phyloP scores from a whole-genome alignment of 1,140 invertebrate species.

The Penaeus vannamei region DNA sequence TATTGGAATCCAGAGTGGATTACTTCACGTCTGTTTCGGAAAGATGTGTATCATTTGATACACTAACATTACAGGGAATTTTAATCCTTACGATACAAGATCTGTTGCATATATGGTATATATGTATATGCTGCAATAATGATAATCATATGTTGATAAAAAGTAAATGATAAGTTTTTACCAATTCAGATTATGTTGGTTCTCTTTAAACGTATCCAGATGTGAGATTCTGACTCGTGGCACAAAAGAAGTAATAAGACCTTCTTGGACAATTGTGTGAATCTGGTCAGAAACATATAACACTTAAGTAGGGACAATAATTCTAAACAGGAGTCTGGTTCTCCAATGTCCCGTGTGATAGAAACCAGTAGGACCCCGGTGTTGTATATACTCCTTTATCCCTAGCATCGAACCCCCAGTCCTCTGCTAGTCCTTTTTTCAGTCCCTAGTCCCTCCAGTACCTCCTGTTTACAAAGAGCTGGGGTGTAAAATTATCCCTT shows the following conservation, averaged over 20 bases:
- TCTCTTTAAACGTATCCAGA: conserved; percentile 51
- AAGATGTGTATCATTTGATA: not conserved
- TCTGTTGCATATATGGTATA: not conserved
- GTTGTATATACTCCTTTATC: conserved; percentile 40
- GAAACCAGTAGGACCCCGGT: conserved; percentile 52
- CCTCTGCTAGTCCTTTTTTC: conserved; percentile 28
- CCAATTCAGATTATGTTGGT: conserved; percentile 12
- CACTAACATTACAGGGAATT: conserved; percentile 41
- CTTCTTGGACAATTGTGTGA: conserved; percentile 35
- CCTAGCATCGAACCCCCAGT: conserved; percentile 9
- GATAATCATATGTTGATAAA: not conserved
- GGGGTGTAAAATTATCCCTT: conserved; percentile 41
- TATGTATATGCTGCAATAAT: conserved; percentile 5
- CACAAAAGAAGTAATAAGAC: conserved; percentile 16
- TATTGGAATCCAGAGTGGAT: no score
- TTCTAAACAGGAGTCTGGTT: conserved; percentile 14
- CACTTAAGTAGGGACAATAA: conserved; percentile 41
- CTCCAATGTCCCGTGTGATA: conserved; percentile 47
- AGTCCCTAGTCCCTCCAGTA: conserved; percentile 40
- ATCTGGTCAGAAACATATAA: not conserved
- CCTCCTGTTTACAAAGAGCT: conserved; percentile 29
- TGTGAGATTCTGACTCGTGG: conserved; percentile 32
- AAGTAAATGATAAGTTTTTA: not conserved
- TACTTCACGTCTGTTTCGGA: not conserved
- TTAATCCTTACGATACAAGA: conserved; percentile 5